Percentiles rank a stretch among this genome's conserved stretches.
Evolutionary conservation across 1,140 invertebrate species (phyloP).

Genomic region (Drosophila lacteicornis): DNA sequence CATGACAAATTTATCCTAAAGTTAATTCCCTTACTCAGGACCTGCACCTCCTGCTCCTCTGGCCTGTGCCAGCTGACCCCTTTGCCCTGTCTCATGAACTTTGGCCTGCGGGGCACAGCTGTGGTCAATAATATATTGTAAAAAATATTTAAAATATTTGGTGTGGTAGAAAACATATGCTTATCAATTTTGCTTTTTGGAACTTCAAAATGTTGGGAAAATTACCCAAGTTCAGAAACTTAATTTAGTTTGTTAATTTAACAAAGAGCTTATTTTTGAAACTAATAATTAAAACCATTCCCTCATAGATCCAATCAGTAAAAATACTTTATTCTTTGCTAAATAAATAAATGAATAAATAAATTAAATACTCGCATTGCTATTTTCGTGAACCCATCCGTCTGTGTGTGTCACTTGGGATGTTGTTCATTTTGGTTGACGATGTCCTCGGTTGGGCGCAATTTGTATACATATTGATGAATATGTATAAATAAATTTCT

Average conservation of each 20-base stretch:
- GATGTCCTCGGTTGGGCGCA: slow-evolving; percentile 34
- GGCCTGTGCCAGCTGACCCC: slow-evolving; percentile 40
- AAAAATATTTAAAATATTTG: background rate
- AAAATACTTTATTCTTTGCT: too few relatives aligned
- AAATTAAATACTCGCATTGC: too few relatives aligned
- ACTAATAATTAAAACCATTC: too few relatives aligned
- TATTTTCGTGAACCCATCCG: slow-evolving; percentile 7
- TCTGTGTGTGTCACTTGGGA: slow-evolving; percentile 29
- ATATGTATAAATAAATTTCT: slow-evolving; percentile 66
- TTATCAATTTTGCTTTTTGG: too few relatives aligned
- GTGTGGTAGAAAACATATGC: too few relatives aligned
- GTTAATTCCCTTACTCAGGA: slow-evolving; percentile 44
- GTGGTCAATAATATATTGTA: background rate
- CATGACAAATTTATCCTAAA: slow-evolving; percentile 62
- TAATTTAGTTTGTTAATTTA: too few relatives aligned
- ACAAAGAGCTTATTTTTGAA: too few relatives aligned
- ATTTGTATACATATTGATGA: slow-evolving; percentile 57
- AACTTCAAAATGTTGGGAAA: too few relatives aligned
- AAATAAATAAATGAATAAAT: too few relatives aligned
- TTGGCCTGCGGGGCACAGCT: slow-evolving; percentile 26
- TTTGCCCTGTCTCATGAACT: slow-evolving; percentile 55
- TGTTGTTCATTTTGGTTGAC: slow-evolving; percentile 51
- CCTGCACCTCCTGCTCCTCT: slow-evolving; percentile 3
- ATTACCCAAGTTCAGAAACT: too few relatives aligned
- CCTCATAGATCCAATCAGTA: too few relatives aligned